phyloP scores from a whole-genome alignment of 2,797 vertebrate genomes.

The Gymnoscopelus braueri region DNA sequence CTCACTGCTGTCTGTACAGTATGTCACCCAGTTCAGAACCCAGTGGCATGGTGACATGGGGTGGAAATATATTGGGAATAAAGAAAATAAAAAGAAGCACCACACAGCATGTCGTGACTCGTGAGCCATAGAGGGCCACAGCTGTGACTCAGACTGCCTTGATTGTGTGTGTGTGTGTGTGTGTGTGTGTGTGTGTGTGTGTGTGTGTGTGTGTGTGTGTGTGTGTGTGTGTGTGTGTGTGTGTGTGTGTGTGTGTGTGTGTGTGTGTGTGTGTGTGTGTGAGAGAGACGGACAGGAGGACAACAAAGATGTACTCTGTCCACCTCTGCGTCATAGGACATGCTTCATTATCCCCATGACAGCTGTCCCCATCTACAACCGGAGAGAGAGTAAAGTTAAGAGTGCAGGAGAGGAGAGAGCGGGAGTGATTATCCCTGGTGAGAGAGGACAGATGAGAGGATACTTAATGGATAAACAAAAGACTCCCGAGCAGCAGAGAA shows the following conservation, averaged over 20 bases:
- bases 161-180: slow-evolving; percentile 3
- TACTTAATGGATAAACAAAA: too few relatives aligned
- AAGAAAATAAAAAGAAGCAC: neutral
- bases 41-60: slow-evolving; percentile 15
- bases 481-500: neutral
- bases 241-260: neutral
- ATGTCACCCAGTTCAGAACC: slow-evolving; percentile 7
- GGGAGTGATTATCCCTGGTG: neutral
- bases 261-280: neutral
- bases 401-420: neutral
- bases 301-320: slow-evolving; percentile 23
- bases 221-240: neutral
- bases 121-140: slow-evolving; percentile 3
- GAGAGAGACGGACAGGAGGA: neutral
- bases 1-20: neutral
- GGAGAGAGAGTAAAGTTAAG: neutral
- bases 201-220: neutral
- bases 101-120: neutral
- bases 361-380: slow-evolving; percentile 39
- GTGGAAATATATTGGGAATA: neutral
- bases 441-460: slow-evolving; percentile 8
- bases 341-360: slow-evolving; percentile 31
- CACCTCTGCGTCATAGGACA: slow-evolving; percentile 5
- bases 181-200: neutral
- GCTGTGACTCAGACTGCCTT: neutral